A percentile compares a stretch with the other conserved stretches of the same genome.
phyloP scores from a whole-genome alignment of 2,888 invertebrate species.

The Eilema griseolum region DNA sequence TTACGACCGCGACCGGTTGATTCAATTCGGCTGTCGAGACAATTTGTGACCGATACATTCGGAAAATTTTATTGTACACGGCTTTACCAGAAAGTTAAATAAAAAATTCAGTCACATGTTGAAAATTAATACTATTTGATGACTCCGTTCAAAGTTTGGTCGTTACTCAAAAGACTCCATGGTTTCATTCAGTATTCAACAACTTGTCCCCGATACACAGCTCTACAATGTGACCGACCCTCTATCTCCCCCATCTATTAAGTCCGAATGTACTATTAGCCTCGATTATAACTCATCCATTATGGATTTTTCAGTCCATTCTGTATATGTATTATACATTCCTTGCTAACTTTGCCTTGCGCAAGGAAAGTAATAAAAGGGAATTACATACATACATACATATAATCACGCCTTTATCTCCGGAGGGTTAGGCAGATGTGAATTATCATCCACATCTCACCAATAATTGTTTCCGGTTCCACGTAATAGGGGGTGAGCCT shows the following conservation, averaged over 20 bases:
- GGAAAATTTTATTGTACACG: no score
- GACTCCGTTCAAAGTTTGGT: constrained; percentile 19
- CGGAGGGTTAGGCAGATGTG: no score
- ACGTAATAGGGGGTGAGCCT: no score
- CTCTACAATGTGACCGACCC: constrained; percentile 30
- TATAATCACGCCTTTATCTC: no score
- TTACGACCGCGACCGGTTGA: background rate
- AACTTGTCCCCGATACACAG: constrained; percentile 35
- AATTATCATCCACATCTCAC: no score
- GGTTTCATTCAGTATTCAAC: constrained; percentile 16
- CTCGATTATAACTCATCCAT: constrained; percentile 31
- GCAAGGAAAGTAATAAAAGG: background rate
- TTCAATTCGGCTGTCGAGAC: background rate
- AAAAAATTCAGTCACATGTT: background rate
- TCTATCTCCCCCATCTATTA: constrained; percentile 25
- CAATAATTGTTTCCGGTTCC: no score
- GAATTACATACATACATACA: no score
- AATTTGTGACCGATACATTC: background rate
- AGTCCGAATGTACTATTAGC: constrained; percentile 23
- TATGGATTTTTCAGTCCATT: constrained; percentile 11
- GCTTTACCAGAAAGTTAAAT: background rate
- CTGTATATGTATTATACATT: background rate
- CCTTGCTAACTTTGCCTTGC: background rate
- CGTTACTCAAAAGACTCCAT: constrained; percentile 6
- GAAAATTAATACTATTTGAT: background rate